Percentiles rank a stretch among this genome's conserved stretches.
phyloP scores from a whole-genome alignment of 2,113 vertebrate genomes.

The Trogon surrucura region DNA sequence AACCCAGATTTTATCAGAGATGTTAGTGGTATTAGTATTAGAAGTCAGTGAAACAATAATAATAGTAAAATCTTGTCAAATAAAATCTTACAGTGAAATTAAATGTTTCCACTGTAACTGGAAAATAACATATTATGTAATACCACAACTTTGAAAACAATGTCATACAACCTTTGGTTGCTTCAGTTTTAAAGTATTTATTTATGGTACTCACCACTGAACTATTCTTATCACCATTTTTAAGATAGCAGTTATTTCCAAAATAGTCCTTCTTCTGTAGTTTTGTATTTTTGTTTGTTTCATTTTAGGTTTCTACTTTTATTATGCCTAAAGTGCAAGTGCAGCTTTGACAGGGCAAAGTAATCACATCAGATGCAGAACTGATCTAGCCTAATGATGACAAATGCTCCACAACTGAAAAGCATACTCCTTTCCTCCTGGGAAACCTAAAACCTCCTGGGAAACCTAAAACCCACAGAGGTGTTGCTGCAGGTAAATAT shows the following conservation, averaged over 20 bases:
- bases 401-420: conserved; percentile 55
- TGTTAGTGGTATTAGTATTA: neutral
- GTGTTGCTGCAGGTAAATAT: conserved; percentile 43
- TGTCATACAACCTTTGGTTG: neutral
- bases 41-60: neutral
- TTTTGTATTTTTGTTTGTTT: neutral
- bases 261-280: neutral
- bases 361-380: conserved; percentile 50
- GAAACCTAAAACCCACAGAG: conserved; percentile 65
- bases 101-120: neutral
- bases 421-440: neutral
- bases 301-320: neutral
- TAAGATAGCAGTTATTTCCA: neutral
- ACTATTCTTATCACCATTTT: neutral
- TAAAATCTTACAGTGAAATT: neutral
- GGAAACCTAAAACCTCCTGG: conserved; percentile 63
- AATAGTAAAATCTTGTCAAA: neutral
- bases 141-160: neutral
- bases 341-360: conserved; percentile 40
- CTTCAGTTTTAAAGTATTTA: neutral
- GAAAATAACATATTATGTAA: neutral
- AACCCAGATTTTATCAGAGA: neutral
- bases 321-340: neutral
- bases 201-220: neutral
- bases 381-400: conserved; percentile 32